phyloP scores from a whole-genome alignment of 2,797 vertebrate species.

The Tarsius wallacei region DNA sequence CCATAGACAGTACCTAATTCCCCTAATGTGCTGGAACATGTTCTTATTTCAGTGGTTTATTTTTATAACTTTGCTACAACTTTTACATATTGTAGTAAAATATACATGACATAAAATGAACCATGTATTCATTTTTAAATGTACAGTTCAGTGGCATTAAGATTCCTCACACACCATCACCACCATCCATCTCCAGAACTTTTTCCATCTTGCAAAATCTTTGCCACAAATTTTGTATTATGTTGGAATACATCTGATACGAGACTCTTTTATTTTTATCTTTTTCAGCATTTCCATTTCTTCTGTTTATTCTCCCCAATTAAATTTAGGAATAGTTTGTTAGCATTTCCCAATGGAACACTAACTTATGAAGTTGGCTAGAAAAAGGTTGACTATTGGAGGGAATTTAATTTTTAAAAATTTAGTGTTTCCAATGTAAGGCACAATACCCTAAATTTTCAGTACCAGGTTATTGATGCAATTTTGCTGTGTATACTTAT shows the following conservation, averaged over 20 bases:
- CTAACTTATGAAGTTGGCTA: neutral
- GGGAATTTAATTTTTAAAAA: neutral
- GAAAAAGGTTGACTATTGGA: neutral
- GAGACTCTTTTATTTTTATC: neutral
- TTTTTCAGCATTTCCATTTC: neutral
- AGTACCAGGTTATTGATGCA: neutral
- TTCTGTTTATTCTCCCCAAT: neutral
- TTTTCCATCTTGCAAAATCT: neutral
- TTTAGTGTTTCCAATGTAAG: neutral
- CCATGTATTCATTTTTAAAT: too few relatives aligned
- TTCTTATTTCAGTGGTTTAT: neutral
- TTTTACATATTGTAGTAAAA: neutral
- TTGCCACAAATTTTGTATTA: too few relatives aligned
- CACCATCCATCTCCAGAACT: neutral
- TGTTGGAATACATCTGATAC: too few relatives aligned
- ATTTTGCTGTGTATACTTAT: neutral
- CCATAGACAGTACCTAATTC: fast-evolving
- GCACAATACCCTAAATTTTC: neutral
- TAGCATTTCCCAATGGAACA: neutral
- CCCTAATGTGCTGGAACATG: fast-evolving
- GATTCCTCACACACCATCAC: too few relatives aligned
- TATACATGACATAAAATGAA: neutral
- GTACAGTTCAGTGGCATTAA: neutral
- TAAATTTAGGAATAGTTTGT: neutral
- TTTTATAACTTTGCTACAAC: neutral